A percentile compares a stretch with the other conserved stretches of the same genome.
Evolutionary conservation across 2,888 invertebrate species (phyloP).

Genomic region (Tinea semifulvella): DNA sequence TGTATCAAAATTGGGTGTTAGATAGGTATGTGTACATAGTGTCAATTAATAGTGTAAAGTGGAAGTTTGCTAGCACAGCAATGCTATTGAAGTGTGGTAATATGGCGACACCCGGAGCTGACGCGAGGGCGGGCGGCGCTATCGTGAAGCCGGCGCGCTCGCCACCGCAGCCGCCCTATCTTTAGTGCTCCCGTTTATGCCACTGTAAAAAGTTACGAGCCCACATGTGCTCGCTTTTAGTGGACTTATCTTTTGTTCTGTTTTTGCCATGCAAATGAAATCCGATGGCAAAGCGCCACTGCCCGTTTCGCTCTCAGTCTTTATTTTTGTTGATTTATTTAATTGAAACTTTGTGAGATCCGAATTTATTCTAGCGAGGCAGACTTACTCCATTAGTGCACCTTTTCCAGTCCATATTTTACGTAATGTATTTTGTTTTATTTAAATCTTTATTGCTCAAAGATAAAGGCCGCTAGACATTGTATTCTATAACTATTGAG

Average conservation of each 20-base stretch:
- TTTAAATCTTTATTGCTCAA: no score
- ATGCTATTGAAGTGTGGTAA: conserved; percentile 5
- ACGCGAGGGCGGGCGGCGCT: conserved; percentile 4
- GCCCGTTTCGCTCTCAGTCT: background rate
- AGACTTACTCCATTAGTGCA: background rate
- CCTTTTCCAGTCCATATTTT: no score
- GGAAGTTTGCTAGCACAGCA: conserved; percentile 3
- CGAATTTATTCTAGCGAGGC: conserved; percentile 3
- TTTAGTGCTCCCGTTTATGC: conserved; percentile 22
- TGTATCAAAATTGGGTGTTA: no score
- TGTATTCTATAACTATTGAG: no score
- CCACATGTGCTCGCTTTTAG: conserved; percentile 20
- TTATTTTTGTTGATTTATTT: conserved; percentile 13
- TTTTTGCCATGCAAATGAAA: conserved; percentile 18
- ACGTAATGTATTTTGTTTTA: no score
- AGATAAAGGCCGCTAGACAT: no score
- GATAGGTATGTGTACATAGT: no score
- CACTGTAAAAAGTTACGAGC: conserved; percentile 26
- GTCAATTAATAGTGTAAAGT: background rate
- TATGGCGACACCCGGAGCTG: conserved; percentile 5
- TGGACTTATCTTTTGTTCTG: conserved; percentile 22
- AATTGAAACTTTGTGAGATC: conserved; percentile 7
- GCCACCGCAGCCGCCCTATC: conserved; percentile 21
- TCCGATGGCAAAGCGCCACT: conserved; percentile 13
- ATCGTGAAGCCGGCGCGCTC: background rate